Percentiles rank a stretch among this genome's conserved stretches.
Conservation (phyloP, 2,888 invertebrate genomes). For the Augochlorella aurata region DNA sequence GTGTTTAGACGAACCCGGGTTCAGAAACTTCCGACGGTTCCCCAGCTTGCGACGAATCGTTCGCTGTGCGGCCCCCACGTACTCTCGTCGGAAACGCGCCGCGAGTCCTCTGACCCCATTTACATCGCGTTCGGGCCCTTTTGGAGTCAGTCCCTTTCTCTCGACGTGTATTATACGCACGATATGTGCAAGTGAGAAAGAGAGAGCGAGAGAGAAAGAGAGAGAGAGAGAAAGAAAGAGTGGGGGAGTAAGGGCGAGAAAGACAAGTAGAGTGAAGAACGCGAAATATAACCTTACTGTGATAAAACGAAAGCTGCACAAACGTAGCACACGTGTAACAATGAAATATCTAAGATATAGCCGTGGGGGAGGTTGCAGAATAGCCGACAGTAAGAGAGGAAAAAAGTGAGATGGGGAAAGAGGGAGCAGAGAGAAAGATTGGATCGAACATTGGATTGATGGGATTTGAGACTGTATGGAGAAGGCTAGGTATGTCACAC, state of each 20-base stretch:
- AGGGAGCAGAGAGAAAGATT: too few species aligned
- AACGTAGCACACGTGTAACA: conserved; percentile 27
- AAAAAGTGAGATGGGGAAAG: background rate
- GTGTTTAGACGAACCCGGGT: too few species aligned
- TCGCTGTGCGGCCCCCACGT: conserved; percentile 44
- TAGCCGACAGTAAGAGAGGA: background rate
- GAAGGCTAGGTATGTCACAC: conserved; percentile 2
- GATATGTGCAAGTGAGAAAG: background rate
- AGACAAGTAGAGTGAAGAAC: background rate
- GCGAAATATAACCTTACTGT: conserved; percentile 53
- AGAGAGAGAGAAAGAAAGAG: background rate
- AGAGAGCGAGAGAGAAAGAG: background rate
- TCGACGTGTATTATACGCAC: background rate
- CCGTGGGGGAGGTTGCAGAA: conserved; percentile 20
- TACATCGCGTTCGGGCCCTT: background rate
- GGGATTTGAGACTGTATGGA: background rate
- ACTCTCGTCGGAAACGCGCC: background rate
- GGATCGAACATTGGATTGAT: background rate
- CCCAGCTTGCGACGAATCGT: conserved; percentile 46
- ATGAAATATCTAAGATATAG: conserved; percentile 46
- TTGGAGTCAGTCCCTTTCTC: background rate
- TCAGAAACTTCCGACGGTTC: background rate
- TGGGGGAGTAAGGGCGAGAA: background rate
- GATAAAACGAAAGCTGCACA: conserved; percentile 47
- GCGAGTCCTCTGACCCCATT: background rate